Conservation (phyloP, 2,113 vertebrate species). For the Chamaetylas fuelleborni region DNA sequence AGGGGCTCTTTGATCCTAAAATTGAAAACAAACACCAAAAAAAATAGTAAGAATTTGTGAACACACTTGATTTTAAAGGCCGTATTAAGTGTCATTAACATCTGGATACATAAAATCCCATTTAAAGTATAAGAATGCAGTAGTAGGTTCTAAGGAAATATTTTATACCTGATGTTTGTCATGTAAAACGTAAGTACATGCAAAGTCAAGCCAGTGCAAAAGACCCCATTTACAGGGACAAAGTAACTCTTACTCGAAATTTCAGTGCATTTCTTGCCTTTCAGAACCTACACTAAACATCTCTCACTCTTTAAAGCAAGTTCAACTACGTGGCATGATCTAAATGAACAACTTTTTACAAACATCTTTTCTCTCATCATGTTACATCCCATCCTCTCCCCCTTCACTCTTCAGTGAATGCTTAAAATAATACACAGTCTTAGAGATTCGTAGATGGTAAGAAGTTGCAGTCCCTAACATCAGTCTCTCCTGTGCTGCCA, state of each 20-base stretch:
- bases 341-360: neutral
- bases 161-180: neutral
- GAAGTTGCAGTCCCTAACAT: neutral
- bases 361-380: neutral
- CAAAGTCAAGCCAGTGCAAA: neutral
- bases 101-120: neutral
- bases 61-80: conserved; percentile 6
- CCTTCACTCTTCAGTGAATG: neutral
- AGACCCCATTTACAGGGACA: neutral
- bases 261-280: neutral
- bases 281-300: neutral
- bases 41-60: conserved; percentile 21
- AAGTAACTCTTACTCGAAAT: neutral
- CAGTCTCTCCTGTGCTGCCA: neutral
- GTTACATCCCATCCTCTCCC: neutral
- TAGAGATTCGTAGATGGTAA: neutral
- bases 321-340: neutral
- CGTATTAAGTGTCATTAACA: neutral
- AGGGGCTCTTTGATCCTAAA: conserved; percentile 89
- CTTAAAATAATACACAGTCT: neutral
- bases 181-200: too few relatives aligned
- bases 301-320: neutral
- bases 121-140: neutral
- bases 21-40: neutral
- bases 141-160: neutral